Base-by-base conservation (phyloP, 2,888 invertebrate genomes). In the Rugalucina vietnamica region DNA sequence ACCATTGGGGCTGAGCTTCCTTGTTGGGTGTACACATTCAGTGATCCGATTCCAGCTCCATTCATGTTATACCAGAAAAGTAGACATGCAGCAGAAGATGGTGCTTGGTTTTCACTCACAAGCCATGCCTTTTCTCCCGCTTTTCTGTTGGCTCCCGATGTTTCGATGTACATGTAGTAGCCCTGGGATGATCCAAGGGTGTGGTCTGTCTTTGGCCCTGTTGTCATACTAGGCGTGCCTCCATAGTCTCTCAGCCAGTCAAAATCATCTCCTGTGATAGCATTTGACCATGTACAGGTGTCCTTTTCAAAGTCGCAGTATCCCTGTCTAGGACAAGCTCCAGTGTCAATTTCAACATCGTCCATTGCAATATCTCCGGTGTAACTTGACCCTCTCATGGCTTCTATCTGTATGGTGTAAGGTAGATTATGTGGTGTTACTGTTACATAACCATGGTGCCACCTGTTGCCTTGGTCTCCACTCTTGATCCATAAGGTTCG, bases 61-160 rank as follows among this genome's bases (percentile, higher is more conserved):
- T 91, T 91, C 92, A 94, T 93, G 76, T 92, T 90, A 81, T 93
- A 94, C 88, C 90, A 93, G 83, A 94, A 93, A 24, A 81, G 86
- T 39, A 94, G 34, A 78, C 93, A 93, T n/a, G 88, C 88, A 14
- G 90, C 89, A 3, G 57, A 84, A 14, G 21, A 34, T 8, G 90
- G 85, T n/a, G 86, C 88, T 1, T 90, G 83, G 34, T 91, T 88
- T 39, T 91, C 92, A 89, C 92, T 92, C 8, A 91, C 82, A 12
- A 94, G 89, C 90, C 96, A 94, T 0, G 96, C 96, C 65, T 94
- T 95, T 89, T 96, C 96, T 1, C 96, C 96, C 85, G 95, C 89
- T 72, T 96, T 94, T 0, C 96, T 82, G 21, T 85, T 80, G 0
- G 49, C 96, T 88, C 96, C 96, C 8, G 96, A 95, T 0, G 96